Conservation (phyloP, 37 sponge, comb jelly and placozoan genomes). For the Axinella damicornis region DNA sequence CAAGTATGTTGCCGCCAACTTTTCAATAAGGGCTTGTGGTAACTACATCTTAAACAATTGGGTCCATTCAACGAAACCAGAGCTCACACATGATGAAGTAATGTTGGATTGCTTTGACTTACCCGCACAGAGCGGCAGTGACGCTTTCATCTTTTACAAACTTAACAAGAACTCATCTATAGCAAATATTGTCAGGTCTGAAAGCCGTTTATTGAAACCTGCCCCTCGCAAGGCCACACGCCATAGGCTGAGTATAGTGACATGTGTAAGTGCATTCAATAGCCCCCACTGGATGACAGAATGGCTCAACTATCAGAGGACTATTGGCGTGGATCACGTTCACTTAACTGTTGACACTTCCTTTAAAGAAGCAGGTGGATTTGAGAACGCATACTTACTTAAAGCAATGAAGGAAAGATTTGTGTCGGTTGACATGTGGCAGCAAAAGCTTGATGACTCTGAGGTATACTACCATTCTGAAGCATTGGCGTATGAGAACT, state of each 20-base stretch:
- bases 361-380: neutral
- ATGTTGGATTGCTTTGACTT: slow-evolving; percentile 12
- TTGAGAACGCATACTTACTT: neutral
- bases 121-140: neutral
- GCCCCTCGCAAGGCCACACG: neutral
- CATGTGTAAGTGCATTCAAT: neutral
- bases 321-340: slow-evolving; percentile 11
- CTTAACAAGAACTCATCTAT: neutral
- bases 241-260: neutral
- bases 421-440: neutral
- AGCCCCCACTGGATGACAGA: neutral
- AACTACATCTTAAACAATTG: too few species aligned
- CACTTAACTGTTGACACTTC: neutral
- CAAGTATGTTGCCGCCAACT: neutral
- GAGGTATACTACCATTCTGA: slow-evolving; percentile 15
- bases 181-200: neutral
- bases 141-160: neutral
- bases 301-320: slow-evolving; percentile 7
- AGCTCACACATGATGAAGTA: neutral
- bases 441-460: neutral
- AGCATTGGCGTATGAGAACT: slow-evolving; percentile 3
- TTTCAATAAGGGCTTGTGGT: neutral
- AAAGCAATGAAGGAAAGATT: neutral
- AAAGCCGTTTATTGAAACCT: neutral
- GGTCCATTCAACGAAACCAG: too few species aligned